Conservation (phyloP, 2,888 invertebrate genomes). For the Athetis lepigone region DNA sequence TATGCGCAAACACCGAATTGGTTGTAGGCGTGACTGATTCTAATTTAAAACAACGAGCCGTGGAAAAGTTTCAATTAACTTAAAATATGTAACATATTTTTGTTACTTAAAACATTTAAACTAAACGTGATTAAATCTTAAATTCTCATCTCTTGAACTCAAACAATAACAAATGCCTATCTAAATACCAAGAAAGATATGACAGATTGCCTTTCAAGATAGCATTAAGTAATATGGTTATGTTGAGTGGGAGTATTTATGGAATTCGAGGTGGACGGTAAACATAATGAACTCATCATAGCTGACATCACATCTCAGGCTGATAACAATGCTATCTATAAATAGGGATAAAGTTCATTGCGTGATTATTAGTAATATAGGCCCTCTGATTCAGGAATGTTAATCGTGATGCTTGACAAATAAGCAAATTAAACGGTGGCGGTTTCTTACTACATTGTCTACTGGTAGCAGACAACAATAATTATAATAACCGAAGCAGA, state of each 20-base stretch:
- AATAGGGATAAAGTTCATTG: constrained; percentile 50
- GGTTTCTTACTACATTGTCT: neutral
- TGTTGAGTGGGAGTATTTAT: constrained; percentile 62
- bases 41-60: constrained; percentile 39
- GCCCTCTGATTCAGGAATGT: constrained; percentile 41
- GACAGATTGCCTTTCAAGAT: constrained; percentile 48
- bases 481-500: constrained; percentile 1
- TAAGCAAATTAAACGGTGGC: constrained; percentile 11
- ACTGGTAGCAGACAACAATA: constrained; percentile 21
- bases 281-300: constrained; percentile 58
- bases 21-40: constrained; percentile 44
- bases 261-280: constrained; percentile 57
- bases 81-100: constrained; percentile 32
- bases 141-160: constrained; percentile 41
- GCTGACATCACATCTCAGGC: constrained; percentile 52
- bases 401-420: constrained; percentile 38
- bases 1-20: constrained; percentile 47
- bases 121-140: constrained; percentile 19
- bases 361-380: constrained; percentile 46
- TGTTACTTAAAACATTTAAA: constrained; percentile 14
- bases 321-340: constrained; percentile 43
- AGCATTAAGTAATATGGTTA: constrained; percentile 60
- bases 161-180: constrained; percentile 45
- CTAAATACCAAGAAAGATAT: constrained; percentile 52
- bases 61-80: constrained; percentile 26